Base-by-base conservation (phyloP, 2,888 invertebrate genomes). In the Cantharis nigra region DNA sequence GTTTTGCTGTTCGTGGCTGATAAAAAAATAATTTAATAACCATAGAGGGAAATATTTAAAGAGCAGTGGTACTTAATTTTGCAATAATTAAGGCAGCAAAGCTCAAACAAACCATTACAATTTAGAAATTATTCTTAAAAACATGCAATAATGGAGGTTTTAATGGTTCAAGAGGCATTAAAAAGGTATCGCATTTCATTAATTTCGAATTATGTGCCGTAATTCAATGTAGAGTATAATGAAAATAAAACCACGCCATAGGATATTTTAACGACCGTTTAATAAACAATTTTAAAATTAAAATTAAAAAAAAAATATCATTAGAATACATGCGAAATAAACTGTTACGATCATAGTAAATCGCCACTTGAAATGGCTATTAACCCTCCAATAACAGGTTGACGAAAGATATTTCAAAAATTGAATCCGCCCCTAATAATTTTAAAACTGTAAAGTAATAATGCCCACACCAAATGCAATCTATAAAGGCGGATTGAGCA, bases 401-500 rank as follows among this genome's bases (percentile, higher is more conserved):
- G 20, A 20, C 20, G 20, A 20, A 20, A 20, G 20, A 20, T 20
- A 20, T 20, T 20, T 20, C 11, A 10, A 11, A 23, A 23, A 23
- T 5, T 26, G 26, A 9, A 26, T 1, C 26, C 26, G 26, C 26
- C 26, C 26, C 26, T 26, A 2, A 26, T 49, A 49, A 49, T 49
- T 49, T 49, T n/a, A 49, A 7, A 49, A 49, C 10, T 49, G n/a
- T n/a, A 7, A 5, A 7, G n/a, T n/a, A 49, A 49, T 33, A 33
- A 28, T 9, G 4, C 28, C 28, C 13, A 72, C 72, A 73, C 72
- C 64, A 71, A 70, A 76, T 65, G 75, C 71, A 71, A 72, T 70
- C 74, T 77, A 74, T 77, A 80, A 79, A 77, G 75, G 79, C 75
- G 78, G 78, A 76, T 71, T 70, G 78, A 75, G 78, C 77, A 76